Base-by-base conservation (phyloP, 53 echinoderm and acorn worm species). In the Crossaster papposus region DNA sequence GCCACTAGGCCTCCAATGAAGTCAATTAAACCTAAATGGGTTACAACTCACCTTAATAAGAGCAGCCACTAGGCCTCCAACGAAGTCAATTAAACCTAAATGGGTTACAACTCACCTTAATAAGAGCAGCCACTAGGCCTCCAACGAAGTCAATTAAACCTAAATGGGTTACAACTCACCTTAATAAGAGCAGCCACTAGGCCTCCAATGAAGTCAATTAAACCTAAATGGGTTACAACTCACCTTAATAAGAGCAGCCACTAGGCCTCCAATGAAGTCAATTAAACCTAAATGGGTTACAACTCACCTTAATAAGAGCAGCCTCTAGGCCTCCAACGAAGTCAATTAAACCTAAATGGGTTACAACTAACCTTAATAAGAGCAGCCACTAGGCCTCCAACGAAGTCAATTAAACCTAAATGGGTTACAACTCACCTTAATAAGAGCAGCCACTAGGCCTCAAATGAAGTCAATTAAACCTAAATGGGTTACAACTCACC, bases 281-380 rank as follows among this genome's bases (percentile, higher is more conserved):
- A 44, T 44, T 44, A 44, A 44, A 7, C 44, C 44, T 44, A n/a
- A n/a, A n/a, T n/a, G n/a, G n/a, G n/a, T n/a, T n/a, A 44, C 6
- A 1, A 91, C 92, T 89, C 80, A 95, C 95, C 89, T 85, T 85
- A 31, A 98, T 98, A 28, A 98, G 62, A 36, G 83, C 91, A 44
- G 44, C 5, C 44, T 7, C 44, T 9, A 44, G 9, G 44, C 44
- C 2, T 44, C 44, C 44, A 9, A 44, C 9, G 44, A 44, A 44
- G 44, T 44, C 44, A 44, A 44, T 44, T 44, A 44, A 44, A 7
- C 44, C 44, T 44, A n/a, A n/a, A n/a, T n/a, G n/a, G n/a, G n/a
- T n/a, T n/a, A 44, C 6, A 1, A 91, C 92, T 89, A 77, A 95
- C 95, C 89, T 85, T 85, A 31, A 98, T 98, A 28, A 98, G 62